Conservation (phyloP, 2,797 vertebrate species). For the Geotrypetes seraphini region DNA sequence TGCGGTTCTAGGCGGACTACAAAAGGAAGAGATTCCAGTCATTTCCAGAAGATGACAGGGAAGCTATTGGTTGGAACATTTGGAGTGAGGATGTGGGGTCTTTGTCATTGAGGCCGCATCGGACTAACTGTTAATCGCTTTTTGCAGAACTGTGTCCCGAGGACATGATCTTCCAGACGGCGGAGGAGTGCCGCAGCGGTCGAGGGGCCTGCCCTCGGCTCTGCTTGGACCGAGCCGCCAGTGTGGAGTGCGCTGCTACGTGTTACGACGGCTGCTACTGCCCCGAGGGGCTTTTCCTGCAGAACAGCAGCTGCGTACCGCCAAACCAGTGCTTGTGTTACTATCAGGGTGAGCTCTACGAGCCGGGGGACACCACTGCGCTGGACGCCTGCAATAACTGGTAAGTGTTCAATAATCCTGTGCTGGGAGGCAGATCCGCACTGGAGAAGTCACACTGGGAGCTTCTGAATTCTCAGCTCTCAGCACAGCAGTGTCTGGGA, state of each 20-base stretch:
- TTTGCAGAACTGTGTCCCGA: constrained; percentile 61
- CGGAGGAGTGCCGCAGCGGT: constrained; percentile 48
- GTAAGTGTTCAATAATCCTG: constrained; percentile 27
- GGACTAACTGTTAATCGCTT: too few relatives aligned
- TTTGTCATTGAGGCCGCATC: too few relatives aligned
- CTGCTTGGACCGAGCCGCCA: constrained; percentile 61
- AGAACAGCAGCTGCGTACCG: constrained; percentile 62
- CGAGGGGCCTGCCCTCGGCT: constrained; percentile 63
- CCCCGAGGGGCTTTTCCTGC: constrained; percentile 58
- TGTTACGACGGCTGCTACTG: constrained; percentile 75
- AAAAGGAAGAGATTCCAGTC: too few relatives aligned
- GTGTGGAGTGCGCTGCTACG: constrained; percentile 62
- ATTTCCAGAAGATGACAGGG: too few relatives aligned
- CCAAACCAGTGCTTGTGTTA: constrained; percentile 60
- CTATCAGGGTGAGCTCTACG: constrained; percentile 51
- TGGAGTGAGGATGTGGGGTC: too few relatives aligned
- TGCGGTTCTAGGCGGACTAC: too few relatives aligned
- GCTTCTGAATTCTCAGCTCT: too few relatives aligned
- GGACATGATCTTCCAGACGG: constrained; percentile 54
- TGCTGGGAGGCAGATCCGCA: rapidly evolving
- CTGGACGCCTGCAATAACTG: constrained; percentile 76
- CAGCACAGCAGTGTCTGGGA: not conserved
- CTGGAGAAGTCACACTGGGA: rapidly evolving
- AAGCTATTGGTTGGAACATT: too few relatives aligned
- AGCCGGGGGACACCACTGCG: constrained; percentile 23